Percentiles rank a stretch among this genome's conserved stretches.
phyloP scores from a whole-genome alignment of 1,140 invertebrate species.

The Triops longicaudatus region DNA sequence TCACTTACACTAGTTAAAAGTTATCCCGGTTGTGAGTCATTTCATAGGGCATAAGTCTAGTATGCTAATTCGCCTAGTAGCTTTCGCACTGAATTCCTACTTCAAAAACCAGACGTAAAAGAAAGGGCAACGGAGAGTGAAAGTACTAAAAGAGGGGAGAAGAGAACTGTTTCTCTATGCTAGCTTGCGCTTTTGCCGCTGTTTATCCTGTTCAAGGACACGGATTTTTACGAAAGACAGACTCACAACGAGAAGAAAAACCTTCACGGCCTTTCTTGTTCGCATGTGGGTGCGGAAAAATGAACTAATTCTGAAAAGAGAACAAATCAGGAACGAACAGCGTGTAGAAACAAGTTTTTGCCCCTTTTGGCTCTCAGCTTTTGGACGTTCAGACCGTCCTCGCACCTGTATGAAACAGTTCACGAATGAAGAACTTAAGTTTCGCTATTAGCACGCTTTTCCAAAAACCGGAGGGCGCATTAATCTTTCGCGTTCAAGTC shows the following conservation, averaged over 20 bases:
- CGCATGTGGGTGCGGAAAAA: background rate
- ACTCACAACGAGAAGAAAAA: background rate
- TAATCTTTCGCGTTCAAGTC: too few relatives aligned
- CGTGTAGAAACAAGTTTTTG: too few relatives aligned
- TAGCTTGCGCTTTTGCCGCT: background rate
- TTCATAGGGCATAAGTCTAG: background rate
- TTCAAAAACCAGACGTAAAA: background rate
- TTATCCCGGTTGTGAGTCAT: too few relatives aligned
- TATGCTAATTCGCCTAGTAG: background rate
- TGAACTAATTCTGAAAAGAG: background rate
- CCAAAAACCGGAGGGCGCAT: too few relatives aligned
- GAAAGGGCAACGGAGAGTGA: background rate
- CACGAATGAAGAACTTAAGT: too few relatives aligned
- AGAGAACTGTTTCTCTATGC: background rate
- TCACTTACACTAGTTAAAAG: too few relatives aligned
- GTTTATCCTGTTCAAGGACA: slow-evolving; percentile 2
- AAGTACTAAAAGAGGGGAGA: background rate
- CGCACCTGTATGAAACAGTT: too few relatives aligned
- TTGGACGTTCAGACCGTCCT: too few relatives aligned
- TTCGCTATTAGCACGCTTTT: too few relatives aligned
- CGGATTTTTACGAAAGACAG: background rate
- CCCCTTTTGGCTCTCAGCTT: too few relatives aligned
- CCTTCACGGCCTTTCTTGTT: background rate
- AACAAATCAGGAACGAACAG: background rate
- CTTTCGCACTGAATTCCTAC: background rate